Percentiles rank a stretch among this genome's conserved stretches.
phyloP scores from a whole-genome alignment of 2,888 invertebrate species.

The Drosophila ustulata region DNA sequence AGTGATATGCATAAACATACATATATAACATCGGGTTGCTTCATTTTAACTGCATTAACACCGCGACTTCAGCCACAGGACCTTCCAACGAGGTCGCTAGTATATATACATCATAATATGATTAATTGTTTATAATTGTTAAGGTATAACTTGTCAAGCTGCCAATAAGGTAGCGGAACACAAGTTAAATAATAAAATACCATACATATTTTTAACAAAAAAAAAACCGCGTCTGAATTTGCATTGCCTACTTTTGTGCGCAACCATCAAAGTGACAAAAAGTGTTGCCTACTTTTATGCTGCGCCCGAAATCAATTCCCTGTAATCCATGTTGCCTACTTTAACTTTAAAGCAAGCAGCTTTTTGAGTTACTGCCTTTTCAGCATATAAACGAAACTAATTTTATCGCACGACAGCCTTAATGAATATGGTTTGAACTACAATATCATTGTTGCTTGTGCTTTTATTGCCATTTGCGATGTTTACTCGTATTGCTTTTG shows the following conservation, averaged over 20 bases:
- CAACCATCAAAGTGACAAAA: neutral
- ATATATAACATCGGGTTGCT: too few species aligned
- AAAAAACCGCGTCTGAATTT: too few species aligned
- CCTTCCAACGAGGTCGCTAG: too few species aligned
- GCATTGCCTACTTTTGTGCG: conserved; percentile 8
- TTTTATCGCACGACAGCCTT: conserved; percentile 3
- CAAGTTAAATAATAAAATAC: too few species aligned
- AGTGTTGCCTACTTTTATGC: neutral
- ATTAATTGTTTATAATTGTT: too few species aligned
- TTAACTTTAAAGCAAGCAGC: neutral
- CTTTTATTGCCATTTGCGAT: conserved; percentile 70
- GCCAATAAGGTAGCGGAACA: too few species aligned
- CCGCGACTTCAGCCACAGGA: too few species aligned
- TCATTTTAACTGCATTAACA: too few species aligned
- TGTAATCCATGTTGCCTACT: neutral
- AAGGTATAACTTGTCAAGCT: too few species aligned
- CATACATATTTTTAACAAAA: too few species aligned
- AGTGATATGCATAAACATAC: too few species aligned
- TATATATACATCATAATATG: too few species aligned
- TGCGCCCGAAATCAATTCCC: neutral
- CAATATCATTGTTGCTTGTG: conserved; percentile 22
- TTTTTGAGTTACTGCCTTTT: neutral
- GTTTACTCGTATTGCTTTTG: conserved; percentile 43
- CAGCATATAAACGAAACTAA: conserved; percentile 11
- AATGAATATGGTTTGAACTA: conserved; percentile 23